A percentile compares a stretch with the other conserved stretches of the same genome.
phyloP scores from a whole-genome alignment of 2,113 vertebrate species.

The Macrotus californicus region DNA sequence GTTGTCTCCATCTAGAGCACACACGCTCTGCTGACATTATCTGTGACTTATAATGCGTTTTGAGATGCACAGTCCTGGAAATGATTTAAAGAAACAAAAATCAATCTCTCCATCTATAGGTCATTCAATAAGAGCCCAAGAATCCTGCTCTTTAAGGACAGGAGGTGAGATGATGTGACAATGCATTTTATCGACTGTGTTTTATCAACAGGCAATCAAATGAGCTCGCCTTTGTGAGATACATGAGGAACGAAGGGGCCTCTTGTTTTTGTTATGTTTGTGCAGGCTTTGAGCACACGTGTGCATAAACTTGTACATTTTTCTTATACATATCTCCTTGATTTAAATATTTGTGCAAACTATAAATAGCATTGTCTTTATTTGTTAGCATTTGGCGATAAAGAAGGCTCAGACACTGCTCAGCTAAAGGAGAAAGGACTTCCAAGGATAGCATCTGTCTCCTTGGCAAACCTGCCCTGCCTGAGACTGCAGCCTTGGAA shows the following conservation, averaged over 20 bases:
- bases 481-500: background rate
- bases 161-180: background rate
- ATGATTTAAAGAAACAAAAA: background rate
- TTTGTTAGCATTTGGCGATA: conserved; percentile 15
- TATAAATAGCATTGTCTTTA: background rate
- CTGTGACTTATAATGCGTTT: background rate
- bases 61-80: background rate
- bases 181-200: background rate
- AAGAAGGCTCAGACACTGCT: conserved; percentile 35
- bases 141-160: background rate
- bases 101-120: background rate
- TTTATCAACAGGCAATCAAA: background rate
- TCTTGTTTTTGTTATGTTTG: background rate
- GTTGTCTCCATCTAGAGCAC: background rate
- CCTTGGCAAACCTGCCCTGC: background rate
- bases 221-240: background rate
- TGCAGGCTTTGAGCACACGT: background rate
- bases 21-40: background rate
- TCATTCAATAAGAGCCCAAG: background rate
- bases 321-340: background rate
- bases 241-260: background rate
- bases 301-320: background rate
- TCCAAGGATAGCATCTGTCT: conserved; percentile 61
- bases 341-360: background rate
- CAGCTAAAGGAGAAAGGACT: background rate